Base-by-base conservation (phyloP, 2,113 vertebrate genomes). In the Thymallus thymallus region DNA sequence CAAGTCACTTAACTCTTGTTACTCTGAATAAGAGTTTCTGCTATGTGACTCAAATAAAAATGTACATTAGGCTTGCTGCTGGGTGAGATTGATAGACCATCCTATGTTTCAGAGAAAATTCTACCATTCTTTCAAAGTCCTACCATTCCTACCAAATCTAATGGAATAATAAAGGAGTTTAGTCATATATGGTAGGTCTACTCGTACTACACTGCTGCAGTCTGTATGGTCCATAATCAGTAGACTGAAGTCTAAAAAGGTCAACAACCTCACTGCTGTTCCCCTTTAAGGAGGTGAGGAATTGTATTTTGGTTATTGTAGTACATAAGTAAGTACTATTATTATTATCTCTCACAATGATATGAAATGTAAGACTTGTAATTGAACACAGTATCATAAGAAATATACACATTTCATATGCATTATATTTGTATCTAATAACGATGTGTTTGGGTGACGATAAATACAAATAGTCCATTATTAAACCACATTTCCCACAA, bases 401-500 rank as follows among this genome's bases (percentile, higher is more conserved):
- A 41, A 32, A 35, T 35, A 30, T 20, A 5, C 18, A 3, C 6
- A 66, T 35, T 2, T n/a, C 4, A 32, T 32, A 41, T 41, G 35
- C 9, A 3, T 41, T 41, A 41, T 32, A 35, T 30, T n/a, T 32
- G 5, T 35, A 35, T 66, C 9, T 20, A 29, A 41, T 30, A 64
- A 16, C 23, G 14, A 16, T 29, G 26, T 6, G 26, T 64, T 64
- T 64, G 26, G 16, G 22, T 64, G 24, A 64, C 30, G 26, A 29
- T 16, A 14, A 64, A 29, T 64, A 64, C 26, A 16, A 26, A 29
- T 2, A 13, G 2, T 16, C 3, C 16, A 67, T 7, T 3, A 67
- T 35, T n/a, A 41, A 67, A 86, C 87, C 83, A 55, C 82, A 82
- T 63, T 1, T 84, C 85, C 88, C 88, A 89, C 1, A 75, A 82